These are phyloP conservation scores for Euphonia xanthogaster DNA, from an alignment of 2,797 vertebrate genomes.

Conservation along the genomic window DNA sequence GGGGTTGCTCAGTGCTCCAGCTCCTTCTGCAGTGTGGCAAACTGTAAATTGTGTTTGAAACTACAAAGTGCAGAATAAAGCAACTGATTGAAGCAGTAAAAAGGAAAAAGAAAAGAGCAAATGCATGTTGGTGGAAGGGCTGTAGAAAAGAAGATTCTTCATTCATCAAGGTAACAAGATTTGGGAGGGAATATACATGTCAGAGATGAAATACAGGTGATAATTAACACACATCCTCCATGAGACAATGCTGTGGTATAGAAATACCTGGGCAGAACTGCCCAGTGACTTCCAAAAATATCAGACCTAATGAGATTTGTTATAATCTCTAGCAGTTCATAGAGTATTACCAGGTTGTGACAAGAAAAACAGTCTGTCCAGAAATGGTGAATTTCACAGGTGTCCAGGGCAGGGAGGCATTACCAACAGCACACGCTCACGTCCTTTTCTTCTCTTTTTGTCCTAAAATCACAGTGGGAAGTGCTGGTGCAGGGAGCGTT, in stretches of 20 bases:
- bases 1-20: not conserved
- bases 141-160: not conserved
- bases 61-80: slow-evolving; percentile 33
- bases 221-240: not conserved
- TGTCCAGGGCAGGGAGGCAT: not conserved
- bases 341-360: not conserved
- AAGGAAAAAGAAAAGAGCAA: not conserved
- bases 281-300: not conserved
- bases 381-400: not conserved
- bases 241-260: not conserved
- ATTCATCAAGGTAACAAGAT: not conserved
- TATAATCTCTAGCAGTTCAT: not conserved
- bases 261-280: not conserved
- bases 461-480: not conserved
- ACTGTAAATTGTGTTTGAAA: slow-evolving; percentile 33
- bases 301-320: not conserved
- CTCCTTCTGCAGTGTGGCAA: not conserved
- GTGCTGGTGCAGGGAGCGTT: not conserved
- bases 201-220: not conserved
- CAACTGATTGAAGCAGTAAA: slow-evolving; percentile 26
- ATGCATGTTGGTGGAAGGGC: not conserved
- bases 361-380: not conserved
- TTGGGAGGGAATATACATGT: not conserved
- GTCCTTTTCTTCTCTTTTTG: too few species aligned
- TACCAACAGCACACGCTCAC: rapidly evolving